These are phyloP conservation scores for Prunella fulvescens DNA, from an alignment of 2,113 vertebrate species.

Conservation along the genomic window DNA sequence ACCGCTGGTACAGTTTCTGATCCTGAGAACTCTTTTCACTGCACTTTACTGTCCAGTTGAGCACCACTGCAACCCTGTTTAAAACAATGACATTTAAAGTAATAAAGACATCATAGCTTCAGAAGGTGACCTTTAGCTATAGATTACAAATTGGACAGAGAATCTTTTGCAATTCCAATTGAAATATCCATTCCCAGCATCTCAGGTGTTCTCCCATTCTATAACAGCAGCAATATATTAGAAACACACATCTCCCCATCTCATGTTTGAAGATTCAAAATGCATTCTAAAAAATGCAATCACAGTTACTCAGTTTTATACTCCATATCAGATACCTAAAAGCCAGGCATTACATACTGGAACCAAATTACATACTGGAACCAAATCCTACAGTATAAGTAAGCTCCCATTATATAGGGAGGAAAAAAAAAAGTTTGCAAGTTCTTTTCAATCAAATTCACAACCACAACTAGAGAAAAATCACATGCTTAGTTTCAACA, in stretches of 20 bases:
- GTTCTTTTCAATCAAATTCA: neutral
- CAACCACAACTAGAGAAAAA: neutral
- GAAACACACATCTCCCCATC: neutral
- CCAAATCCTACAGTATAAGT: neutral
- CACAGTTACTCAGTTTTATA: neutral
- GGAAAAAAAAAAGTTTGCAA: neutral
- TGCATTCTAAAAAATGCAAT: neutral
- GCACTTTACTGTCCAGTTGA: neutral
- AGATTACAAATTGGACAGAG: neutral
- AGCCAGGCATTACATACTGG: neutral
- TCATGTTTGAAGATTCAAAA: neutral
- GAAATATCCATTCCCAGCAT: neutral
- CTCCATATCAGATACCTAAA: neutral
- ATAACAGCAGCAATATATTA: neutral
- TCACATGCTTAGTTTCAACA: constrained; percentile 19
- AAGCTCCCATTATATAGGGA: neutral
- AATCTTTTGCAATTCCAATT: neutral
- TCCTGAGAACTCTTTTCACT: neutral
- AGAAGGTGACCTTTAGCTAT: neutral
- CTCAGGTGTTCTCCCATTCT: neutral
- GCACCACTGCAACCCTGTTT: neutral
- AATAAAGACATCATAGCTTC: neutral
- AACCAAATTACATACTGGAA: neutral
- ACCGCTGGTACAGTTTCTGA: neutral
- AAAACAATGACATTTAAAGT: neutral